Percentiles rank a stretch among this genome's conserved stretches.
These are phyloP conservation scores for Nesoenas mayeri DNA, from an alignment of 2,113 vertebrate genomes.

Conservation along the genomic window DNA sequence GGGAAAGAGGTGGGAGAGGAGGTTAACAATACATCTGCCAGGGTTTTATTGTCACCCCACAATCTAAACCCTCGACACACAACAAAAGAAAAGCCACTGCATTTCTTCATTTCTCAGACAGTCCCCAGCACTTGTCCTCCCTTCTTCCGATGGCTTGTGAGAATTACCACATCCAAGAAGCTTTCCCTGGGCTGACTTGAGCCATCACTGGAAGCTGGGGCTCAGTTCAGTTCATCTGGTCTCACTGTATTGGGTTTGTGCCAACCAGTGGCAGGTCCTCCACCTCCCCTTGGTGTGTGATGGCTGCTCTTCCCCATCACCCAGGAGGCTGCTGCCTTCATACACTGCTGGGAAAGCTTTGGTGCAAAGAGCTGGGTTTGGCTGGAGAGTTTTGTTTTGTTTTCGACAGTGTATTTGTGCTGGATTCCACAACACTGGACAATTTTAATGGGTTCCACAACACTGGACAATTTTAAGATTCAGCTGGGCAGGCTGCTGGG, in stretches of 20 bases:
- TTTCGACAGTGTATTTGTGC: background rate
- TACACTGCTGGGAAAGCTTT: fast-evolving
- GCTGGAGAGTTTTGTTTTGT: background rate
- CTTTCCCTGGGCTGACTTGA: background rate
- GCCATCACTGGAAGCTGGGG: background rate
- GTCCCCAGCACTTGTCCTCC: background rate
- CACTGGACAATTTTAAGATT: too few relatives aligned
- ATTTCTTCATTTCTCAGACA: background rate
- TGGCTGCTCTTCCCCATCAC: background rate
- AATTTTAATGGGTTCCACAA: too few relatives aligned
- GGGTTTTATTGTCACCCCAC: too few relatives aligned
- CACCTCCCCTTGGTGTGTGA: background rate
- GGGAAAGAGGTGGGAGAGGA: too few relatives aligned
- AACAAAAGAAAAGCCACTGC: background rate
- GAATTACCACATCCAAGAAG: background rate
- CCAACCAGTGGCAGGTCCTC: background rate
- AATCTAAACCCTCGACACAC: too few relatives aligned
- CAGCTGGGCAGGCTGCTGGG: too few relatives aligned
- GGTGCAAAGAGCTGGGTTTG: background rate
- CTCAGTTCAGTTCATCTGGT: fast-evolving
- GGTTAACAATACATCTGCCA: too few relatives aligned
- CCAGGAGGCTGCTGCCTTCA: background rate
- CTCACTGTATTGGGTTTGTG: background rate
- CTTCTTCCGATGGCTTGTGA: background rate
- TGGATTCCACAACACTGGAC: too few relatives aligned